Evolutionary conservation across 2,113 vertebrate species (phyloP), one percentile per base, ranked within the genome.

Genomic region (Istiophorus platypterus): DNA sequence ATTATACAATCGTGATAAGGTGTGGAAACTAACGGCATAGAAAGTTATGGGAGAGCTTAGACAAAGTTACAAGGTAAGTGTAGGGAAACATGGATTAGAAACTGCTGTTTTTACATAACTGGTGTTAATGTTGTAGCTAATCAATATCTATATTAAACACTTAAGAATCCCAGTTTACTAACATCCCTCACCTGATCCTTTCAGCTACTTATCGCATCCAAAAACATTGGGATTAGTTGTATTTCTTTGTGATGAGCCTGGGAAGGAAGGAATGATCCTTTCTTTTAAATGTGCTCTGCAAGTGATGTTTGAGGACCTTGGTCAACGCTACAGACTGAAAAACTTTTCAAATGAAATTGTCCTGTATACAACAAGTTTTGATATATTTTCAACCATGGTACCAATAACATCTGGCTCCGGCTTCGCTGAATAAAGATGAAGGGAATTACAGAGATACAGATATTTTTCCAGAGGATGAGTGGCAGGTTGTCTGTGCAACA

Each of bases 1-100:
- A 11, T 84, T 78, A 84, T 29, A 34, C 39, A 89, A 89, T 12
- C 0, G 14, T 5, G 27, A 26, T 29, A 22, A 18, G 72, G 27
- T 5, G 56, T 64, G 22, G 59, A n/a, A 3, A 9, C 63, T 70
- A n/a, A 74, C 42, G n/a, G n/a, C 22, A 71, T 5, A 5, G 57
- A n/a, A 45, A 26, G 66, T 47, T 51, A 15, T 20, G 24, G 64
- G 41, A 58, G 29, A 0, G 17, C 41, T 42, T 7, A 15, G 37
- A n/a, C 56, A 31, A 10, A 34, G 26, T 22, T 27, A 39, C 54
- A 39, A 1, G 49, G 10, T 29, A 4, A 5, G 56, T 3, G 24
- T 15, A 14, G 24, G 13, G 26, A 76, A 65, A 49, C 10, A 5
- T 51, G 14, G 45, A 17, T 20, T 49, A 49, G 20, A 49, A 5